phyloP scores from a whole-genome alignment of 2,797 vertebrate species.

The Atherinosoma microstoma region DNA sequence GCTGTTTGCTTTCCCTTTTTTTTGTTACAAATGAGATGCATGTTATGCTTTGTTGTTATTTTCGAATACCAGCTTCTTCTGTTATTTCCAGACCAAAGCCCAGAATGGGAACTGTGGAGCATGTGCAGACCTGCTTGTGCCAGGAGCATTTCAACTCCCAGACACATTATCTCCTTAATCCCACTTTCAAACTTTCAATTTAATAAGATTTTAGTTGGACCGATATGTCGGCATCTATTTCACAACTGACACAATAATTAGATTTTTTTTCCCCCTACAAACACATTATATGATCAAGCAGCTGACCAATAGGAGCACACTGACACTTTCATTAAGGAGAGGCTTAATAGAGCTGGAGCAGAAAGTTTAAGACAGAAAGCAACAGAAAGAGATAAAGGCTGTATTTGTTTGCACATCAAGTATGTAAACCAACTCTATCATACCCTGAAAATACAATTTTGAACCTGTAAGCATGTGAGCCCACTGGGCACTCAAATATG shows the following conservation, averaged over 20 bases:
- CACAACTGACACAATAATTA: not conserved
- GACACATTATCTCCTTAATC: not conserved
- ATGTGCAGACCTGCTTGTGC: not conserved
- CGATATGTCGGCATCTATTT: not conserved
- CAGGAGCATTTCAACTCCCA: not conserved
- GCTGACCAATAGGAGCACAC: not conserved
- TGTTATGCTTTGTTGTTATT: not conserved
- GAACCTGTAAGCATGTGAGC: not conserved
- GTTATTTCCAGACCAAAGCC: not conserved
- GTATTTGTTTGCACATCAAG: not conserved
- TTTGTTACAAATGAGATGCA: not conserved
- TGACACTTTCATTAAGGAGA: not conserved
- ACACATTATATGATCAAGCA: too few species aligned
- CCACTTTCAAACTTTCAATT: not conserved
- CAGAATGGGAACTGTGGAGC: not conserved
- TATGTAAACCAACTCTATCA: not conserved
- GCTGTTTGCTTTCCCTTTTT: not conserved
- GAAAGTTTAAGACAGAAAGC: not conserved
- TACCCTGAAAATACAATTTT: not conserved
- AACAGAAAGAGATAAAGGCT: not conserved
- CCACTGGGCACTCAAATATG: constrained; percentile 42
- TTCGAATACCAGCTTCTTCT: too few species aligned
- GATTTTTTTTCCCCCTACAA: too few species aligned
- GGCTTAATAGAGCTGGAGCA: not conserved
- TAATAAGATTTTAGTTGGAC: not conserved